Evolutionary conservation across 2,888 invertebrate genomes (phyloP).

Genomic region (Melipona bicolor): DNA sequence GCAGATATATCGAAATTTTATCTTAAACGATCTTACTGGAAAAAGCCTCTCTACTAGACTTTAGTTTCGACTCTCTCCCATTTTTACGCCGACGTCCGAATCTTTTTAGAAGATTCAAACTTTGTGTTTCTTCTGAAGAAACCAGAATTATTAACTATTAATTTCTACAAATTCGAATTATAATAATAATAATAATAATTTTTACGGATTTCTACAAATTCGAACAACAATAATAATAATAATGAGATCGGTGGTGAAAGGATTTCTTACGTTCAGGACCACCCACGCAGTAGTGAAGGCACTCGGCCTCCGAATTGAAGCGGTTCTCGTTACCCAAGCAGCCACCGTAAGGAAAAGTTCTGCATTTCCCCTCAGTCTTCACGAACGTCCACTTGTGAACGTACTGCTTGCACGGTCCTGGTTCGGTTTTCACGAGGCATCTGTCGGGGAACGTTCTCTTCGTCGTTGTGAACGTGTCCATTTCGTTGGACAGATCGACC

Average conservation of each 20-base stretch:
- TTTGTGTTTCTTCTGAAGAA: no score
- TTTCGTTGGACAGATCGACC: slow-evolving; percentile 67
- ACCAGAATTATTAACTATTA: no score
- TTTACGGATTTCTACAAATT: no score
- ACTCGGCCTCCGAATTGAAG: slow-evolving; percentile 89
- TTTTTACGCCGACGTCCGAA: neutral
- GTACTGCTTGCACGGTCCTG: slow-evolving; percentile 87
- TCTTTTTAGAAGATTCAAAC: neutral
- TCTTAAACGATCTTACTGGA: neutral
- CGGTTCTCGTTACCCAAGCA: slow-evolving; percentile 89
- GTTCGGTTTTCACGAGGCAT: slow-evolving; percentile 85
- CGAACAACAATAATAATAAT: no score
- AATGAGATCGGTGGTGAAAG: no score
- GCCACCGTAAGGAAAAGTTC: slow-evolving; percentile 89
- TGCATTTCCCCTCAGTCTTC: slow-evolving; percentile 85
- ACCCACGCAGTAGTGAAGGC: slow-evolving; percentile 88
- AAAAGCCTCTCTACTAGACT: neutral
- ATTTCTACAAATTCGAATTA: no score
- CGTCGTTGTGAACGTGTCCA: slow-evolving; percentile 72
- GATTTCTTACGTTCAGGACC: slow-evolving; percentile 83
- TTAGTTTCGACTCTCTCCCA: neutral
- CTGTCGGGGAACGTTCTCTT: slow-evolving; percentile 80
- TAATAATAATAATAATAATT: no score
- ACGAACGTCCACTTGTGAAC: slow-evolving; percentile 89
- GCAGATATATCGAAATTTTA: neutral